A percentile compares a stretch with the other conserved stretches of the same genome.
These are phyloP conservation scores for Platypus cylindrus DNA, from an alignment of 2,888 invertebrate species.

Conservation along the genomic window DNA sequence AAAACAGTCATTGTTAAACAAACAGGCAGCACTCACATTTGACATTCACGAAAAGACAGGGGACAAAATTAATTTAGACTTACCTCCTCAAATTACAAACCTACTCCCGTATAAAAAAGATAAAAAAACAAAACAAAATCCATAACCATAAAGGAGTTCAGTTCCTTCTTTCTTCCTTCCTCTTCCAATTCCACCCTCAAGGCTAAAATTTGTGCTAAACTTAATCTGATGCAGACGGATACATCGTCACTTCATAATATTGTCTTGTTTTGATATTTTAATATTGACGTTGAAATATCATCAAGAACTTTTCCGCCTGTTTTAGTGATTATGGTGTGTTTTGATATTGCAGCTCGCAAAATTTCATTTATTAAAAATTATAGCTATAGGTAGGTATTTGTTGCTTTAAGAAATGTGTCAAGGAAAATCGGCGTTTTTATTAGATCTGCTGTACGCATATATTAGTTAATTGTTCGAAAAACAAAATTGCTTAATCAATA, in stretches of 20 bases:
- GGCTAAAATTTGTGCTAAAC: slow-evolving; percentile 12
- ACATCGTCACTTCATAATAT: slow-evolving; percentile 19
- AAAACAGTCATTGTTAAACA: slow-evolving; percentile 22
- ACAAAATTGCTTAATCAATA: too few relatives aligned
- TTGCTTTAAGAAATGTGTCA: too few relatives aligned
- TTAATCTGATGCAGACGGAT: slow-evolving; percentile 14
- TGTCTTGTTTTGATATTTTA: slow-evolving; percentile 15
- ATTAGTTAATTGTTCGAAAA: too few relatives aligned
- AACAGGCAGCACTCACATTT: slow-evolving; percentile 27
- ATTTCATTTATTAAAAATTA: too few relatives aligned
- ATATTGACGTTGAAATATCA: slow-evolving; percentile 20
- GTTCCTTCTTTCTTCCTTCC: slow-evolving; percentile 8
- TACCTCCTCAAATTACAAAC: too few relatives aligned
- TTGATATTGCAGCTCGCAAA: too few relatives aligned
- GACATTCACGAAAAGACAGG: slow-evolving; percentile 30
- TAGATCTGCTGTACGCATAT: too few relatives aligned
- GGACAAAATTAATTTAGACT: slow-evolving; percentile 33
- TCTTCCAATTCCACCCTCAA: too few relatives aligned
- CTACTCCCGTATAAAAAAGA: slow-evolving; percentile 27
- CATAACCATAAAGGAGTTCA: slow-evolving; percentile 25
- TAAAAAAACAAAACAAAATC: too few relatives aligned
- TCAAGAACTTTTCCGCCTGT: slow-evolving; percentile 18
- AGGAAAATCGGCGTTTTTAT: too few relatives aligned
- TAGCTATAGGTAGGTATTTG: too few relatives aligned
- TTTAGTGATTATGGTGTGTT: too few relatives aligned